Base-by-base conservation (phyloP, 2,797 vertebrate species). In the Sciurus carolinensis region DNA sequence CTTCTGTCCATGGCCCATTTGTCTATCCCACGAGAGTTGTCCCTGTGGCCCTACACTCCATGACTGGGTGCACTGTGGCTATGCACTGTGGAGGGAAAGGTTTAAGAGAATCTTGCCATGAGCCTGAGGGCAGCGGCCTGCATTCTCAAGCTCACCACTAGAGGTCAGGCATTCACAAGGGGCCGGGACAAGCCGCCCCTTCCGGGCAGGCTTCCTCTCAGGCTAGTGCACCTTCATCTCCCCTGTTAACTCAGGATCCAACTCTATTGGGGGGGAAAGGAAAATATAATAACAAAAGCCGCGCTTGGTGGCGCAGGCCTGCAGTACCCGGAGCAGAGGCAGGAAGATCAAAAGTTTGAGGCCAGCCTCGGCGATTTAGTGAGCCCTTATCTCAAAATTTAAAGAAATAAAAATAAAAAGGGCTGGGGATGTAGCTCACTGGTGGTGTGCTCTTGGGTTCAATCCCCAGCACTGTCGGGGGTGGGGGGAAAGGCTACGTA, bases 101-200 rank as follows among this genome's bases (percentile, higher is more conserved):
- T 30, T 44, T 15, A n/a, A 59, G 39, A 69, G 73, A 54, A 28
- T 44, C 59, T 54, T 47, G 17, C 67, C 3, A 0, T 9, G 24
- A 1, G 20, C 42, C 36, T 5, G 36, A 81, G 39, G 33, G 39
- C 69, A 39, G 79, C 67, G 44, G 36, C 62, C 64, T 88, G 62
- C 90, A 87, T 95, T 93, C 93, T 93, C 47, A 72, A 0, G 77
- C 8, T 14, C 1, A 95, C 94, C 96, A 96, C 84, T 87, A 97
- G 96, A 87, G 92, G 95, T 39, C 94, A 94, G 95, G 64, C 90
- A 77, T 83, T 89, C 72, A 89, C 75, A 91, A 93, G 47, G 44
- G 36, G 17, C 44, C 42, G 22, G 2, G 22, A 18, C 50, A 15
- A 54, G 44, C 15, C 0, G 0, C 26, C 6, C 4, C 66, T 89